phyloP scores from a whole-genome alignment of 2,113 vertebrate species.

The Spea bombifrons region DNA sequence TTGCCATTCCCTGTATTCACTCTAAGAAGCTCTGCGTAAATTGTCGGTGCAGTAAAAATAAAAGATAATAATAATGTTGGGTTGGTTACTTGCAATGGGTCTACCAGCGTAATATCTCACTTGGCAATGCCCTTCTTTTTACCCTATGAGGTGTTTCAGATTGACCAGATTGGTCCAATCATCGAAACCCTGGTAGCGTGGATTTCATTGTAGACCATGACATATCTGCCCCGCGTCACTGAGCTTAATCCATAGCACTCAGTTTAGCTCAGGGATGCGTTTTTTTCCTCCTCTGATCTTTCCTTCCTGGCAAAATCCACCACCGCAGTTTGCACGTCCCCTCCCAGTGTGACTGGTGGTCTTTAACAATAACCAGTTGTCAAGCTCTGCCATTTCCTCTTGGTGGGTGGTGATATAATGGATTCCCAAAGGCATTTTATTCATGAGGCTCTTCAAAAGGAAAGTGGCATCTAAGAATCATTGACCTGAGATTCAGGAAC shows the following conservation, averaged over 20 bases:
- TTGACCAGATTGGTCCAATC: too few species aligned
- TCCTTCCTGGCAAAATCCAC: conserved; percentile 11
- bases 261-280: neutral
- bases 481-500: conserved; percentile 16
- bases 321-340: conserved; percentile 36
- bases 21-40: too few species aligned
- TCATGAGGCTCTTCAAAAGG: conserved; percentile 37
- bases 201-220: conserved; percentile 11
- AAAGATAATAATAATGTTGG: too few species aligned
- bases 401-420: conserved; percentile 57
- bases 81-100: too few species aligned
- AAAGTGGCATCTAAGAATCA: conserved; percentile 10
- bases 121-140: too few species aligned
- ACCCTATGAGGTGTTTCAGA: too few species aligned
- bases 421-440: conserved; percentile 47
- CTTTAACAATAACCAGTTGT: conserved; percentile 52
- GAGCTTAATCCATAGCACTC: conserved; percentile 24
- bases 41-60: too few species aligned
- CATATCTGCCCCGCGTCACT: conserved; percentile 9
- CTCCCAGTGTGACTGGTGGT: conserved; percentile 27
- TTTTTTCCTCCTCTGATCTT: neutral
- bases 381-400: conserved; percentile 53
- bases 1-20: too few species aligned
- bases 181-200: neutral
- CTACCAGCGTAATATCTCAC: too few species aligned